Conservation (phyloP, 1,140 invertebrate genomes). For the Yoshiicerus persimilis region DNA sequence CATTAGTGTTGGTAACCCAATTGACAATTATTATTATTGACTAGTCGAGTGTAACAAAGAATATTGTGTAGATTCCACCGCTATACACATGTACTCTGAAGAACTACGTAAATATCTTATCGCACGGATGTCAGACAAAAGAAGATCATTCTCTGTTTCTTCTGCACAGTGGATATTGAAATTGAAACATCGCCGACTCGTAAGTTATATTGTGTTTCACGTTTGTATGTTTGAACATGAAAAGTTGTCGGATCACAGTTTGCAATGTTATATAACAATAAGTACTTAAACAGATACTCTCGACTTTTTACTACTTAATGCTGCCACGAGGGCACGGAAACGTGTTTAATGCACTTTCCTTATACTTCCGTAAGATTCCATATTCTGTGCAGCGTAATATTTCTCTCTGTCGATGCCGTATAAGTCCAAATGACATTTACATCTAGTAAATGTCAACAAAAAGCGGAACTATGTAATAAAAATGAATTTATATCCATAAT, state of each 20-base stretch:
- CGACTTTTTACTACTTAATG: background rate
- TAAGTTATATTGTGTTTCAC: background rate
- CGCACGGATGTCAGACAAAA: background rate
- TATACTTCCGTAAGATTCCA: background rate
- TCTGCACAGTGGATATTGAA: background rate
- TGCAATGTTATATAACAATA: background rate
- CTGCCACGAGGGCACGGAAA: background rate
- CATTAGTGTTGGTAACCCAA: background rate
- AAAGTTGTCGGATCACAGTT: background rate
- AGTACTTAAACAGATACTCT: background rate
- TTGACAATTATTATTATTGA: background rate
- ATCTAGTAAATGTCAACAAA: background rate
- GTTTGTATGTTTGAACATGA: background rate
- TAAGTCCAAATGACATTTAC: background rate
- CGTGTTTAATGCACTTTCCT: background rate
- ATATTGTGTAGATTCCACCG: too few relatives aligned
- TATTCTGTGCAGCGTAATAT: background rate
- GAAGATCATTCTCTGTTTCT: background rate
- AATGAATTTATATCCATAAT: background rate
- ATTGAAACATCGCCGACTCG: too few relatives aligned
- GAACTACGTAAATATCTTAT: background rate
- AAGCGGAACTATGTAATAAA: background rate
- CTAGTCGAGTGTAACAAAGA: background rate
- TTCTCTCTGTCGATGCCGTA: background rate
- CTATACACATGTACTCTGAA: background rate